Percentiles rank a stretch among this genome's conserved stretches.
These are phyloP conservation scores for Phthorimaea operculella DNA, from an alignment of 1,140 invertebrate species.

Conservation along the genomic window DNA sequence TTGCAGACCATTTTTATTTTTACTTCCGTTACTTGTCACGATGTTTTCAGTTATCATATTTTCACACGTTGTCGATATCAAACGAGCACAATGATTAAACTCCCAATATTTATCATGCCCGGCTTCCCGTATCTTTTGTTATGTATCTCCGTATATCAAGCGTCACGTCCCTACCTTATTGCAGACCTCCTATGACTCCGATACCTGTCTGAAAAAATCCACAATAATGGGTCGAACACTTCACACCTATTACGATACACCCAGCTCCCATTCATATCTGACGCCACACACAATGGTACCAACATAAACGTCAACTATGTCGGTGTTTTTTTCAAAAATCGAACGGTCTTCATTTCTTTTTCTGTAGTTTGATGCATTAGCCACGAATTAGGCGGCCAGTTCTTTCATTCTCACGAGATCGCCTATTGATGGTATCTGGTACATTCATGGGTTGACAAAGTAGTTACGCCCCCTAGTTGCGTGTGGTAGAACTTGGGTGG, in stretches of 20 bases:
- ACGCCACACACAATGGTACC: slow-evolving; percentile 54
- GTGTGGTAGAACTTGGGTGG: slow-evolving; percentile 61
- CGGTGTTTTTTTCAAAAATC: slow-evolving; percentile 51
- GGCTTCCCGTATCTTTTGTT: background rate
- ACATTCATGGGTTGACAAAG: slow-evolving; percentile 50
- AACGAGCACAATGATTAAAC: no score
- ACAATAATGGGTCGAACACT: slow-evolving; percentile 47
- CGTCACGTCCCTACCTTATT: slow-evolving; percentile 33
- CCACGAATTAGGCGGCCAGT: slow-evolving; percentile 54
- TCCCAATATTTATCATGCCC: background rate
- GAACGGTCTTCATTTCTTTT: slow-evolving; percentile 54
- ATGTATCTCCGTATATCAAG: slow-evolving; percentile 16
- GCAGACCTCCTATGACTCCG: slow-evolving; percentile 31
- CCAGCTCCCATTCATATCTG: slow-evolving; percentile 49
- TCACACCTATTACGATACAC: slow-evolving; percentile 62
- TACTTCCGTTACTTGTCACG: no score
- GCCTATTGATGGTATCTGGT: slow-evolving; percentile 29
- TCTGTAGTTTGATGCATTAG: slow-evolving; percentile 57
- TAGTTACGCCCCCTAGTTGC: slow-evolving; percentile 52
- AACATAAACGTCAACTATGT: slow-evolving; percentile 55
- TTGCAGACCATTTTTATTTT: no score
- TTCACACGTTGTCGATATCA: no score
- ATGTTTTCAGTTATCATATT: no score
- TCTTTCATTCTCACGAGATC: slow-evolving; percentile 33
- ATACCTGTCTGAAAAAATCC: slow-evolving; percentile 46